Evolutionary conservation across 2,797 vertebrate genomes (phyloP), one percentile per base, ranked within the genome.

Genomic region (Tympanoctomys barrerae): DNA sequence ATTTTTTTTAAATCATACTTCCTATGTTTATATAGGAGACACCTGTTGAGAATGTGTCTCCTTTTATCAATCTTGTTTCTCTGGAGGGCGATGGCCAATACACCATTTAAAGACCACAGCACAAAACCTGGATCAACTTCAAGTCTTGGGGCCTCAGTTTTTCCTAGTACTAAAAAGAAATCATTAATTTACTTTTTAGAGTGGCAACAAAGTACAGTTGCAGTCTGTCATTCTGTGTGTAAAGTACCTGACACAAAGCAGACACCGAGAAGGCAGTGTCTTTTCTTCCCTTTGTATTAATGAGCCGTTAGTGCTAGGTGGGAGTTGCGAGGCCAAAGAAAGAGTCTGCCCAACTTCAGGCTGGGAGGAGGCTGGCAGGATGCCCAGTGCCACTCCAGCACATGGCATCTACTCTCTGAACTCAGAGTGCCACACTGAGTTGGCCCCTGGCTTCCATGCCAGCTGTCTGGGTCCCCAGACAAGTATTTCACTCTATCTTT

Each of bases 221-320:
- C 64, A 82, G 59, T 62, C 75, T 87, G 28, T 88, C 66, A 80
- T 70, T 68, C 77, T 80, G 26, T 90, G 68, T 79, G 80, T 86
- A 71, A 91, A 90, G 85, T 86, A 66, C 62, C 84, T 94, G 94
- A 96, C 94, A 93, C n/a, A 7, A 7, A 88, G 46, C 83, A 36
- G 91, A 94, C 94, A 78, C 59, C 85, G 75, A 96, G 80, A 90
- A 94, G 94, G 73, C 57, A 39, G 54, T 24, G n/a, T 54, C 90
- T 93, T 96, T 97, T 96, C 94, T 97, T 96, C 92, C 81, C 46
- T 96, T 59, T 92, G 82, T 94, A 68, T 89, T 89, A 95, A 93
- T 92, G 95, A 96, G 91, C 78, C 91, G 4, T 94, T 94, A 73
- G 87, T 87, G 95, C 81, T 87, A 92, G 95, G 57, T 91, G 92